phyloP scores from a whole-genome alignment of 1,140 invertebrate genomes.

The Drosophila sulfurigaster region DNA sequence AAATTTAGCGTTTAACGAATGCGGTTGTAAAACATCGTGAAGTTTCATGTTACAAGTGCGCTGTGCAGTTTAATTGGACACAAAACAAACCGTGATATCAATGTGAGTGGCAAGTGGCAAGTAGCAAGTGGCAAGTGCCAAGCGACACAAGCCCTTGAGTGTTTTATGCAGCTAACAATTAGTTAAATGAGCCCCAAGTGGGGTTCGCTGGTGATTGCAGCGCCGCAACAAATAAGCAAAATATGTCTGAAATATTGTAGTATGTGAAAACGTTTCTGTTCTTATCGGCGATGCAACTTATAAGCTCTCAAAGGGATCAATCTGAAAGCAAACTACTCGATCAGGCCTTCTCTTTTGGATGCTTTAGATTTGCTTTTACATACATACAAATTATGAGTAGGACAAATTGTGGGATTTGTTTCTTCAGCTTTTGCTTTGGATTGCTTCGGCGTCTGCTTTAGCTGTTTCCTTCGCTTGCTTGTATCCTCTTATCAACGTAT shows the following conservation, averaged over 20 bases:
- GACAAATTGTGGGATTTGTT: constrained; percentile 10
- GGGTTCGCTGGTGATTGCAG: constrained; percentile 17
- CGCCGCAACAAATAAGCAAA: constrained; percentile 3
- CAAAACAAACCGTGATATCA: constrained; percentile 3
- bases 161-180: constrained; percentile 36
- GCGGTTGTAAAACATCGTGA: constrained; percentile 23
- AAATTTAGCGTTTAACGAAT: constrained; percentile 5
- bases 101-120: constrained; percentile 33
- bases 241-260: background rate
- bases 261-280: constrained; percentile 25
- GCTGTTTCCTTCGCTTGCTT: constrained; percentile 23
- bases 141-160: background rate
- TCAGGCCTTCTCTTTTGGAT: background rate
- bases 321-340: background rate
- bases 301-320: background rate
- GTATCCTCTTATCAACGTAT: constrained; percentile 29
- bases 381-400: constrained; percentile 20
- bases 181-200: constrained; percentile 39
- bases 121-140: constrained; percentile 6
- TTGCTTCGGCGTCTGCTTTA: constrained; percentile 16
- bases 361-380: constrained; percentile 10
- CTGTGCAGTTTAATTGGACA: constrained; percentile 22
- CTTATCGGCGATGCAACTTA: constrained; percentile 37
- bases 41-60: constrained; percentile 29
- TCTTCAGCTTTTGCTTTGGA: constrained; percentile 7